Percentiles rank a stretch among this genome's conserved stretches.
Conservation (phyloP, 2,888 invertebrate genomes). For the Archaeoteleia sp. region DNA sequence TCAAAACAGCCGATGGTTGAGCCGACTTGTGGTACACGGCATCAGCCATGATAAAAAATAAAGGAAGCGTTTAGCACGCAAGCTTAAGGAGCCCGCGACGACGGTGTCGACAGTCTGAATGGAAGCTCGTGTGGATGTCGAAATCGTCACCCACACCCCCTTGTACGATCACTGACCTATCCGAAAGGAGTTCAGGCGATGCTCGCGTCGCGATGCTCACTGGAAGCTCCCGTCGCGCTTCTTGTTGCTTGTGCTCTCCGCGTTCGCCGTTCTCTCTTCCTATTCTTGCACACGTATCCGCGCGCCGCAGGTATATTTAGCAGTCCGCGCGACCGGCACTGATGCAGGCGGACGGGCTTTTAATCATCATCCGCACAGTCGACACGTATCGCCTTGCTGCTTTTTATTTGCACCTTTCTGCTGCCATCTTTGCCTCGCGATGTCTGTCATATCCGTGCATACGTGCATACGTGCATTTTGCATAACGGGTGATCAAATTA, state of each 20-base stretch:
- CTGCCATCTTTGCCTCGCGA: too few species aligned
- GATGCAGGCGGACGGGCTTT: slow-evolving; percentile 41
- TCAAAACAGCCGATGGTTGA: too few species aligned
- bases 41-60: background rate
- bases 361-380: slow-evolving; percentile 16
- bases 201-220: slow-evolving; percentile 47
- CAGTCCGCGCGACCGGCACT: slow-evolving; percentile 37
- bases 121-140: slow-evolving; percentile 7
- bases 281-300: slow-evolving; percentile 28
- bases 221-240: slow-evolving; percentile 28
- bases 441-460: too few species aligned
- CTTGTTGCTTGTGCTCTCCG: too few species aligned
- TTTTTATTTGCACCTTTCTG: too few species aligned
- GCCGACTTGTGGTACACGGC: too few species aligned
- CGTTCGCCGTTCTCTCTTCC: too few species aligned
- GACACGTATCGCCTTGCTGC: background rate
- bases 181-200: slow-evolving; percentile 39
- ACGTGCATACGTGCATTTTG: too few species aligned
- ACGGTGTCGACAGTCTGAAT: slow-evolving; percentile 22
- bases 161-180: slow-evolving; percentile 50
- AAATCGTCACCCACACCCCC: slow-evolving; percentile 37
- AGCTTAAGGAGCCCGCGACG: slow-evolving; percentile 20
- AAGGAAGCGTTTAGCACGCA: slow-evolving; percentile 24
- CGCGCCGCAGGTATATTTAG: slow-evolving; percentile 44
- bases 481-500: too few species aligned